Evolutionary conservation across 2,113 vertebrate genomes (phyloP).

Genomic region (Salvelinus sp.): DNA sequence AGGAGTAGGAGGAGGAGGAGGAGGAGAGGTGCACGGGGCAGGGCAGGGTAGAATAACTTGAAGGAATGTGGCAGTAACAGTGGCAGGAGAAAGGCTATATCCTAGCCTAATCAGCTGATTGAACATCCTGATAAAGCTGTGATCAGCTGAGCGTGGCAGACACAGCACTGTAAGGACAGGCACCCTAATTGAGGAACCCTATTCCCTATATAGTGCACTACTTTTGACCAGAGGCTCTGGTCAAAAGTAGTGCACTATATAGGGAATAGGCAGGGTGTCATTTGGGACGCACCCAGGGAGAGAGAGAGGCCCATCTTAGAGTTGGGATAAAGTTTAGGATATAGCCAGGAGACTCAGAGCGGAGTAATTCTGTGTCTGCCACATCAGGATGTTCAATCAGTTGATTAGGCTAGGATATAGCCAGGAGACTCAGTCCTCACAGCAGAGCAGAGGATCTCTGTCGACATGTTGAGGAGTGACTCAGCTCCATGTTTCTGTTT

Average conservation of each 20-base stretch:
- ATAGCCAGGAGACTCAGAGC: conserved; percentile 6
- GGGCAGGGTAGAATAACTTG: conserved; percentile 68
- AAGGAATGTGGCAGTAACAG: conserved; percentile 72
- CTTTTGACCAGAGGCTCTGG: no score
- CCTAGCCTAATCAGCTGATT: conserved; percentile 69
- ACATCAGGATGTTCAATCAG: no score
- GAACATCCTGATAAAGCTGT: conserved; percentile 56
- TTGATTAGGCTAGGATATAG: background rate
- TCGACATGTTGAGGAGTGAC: conserved; percentile 36
- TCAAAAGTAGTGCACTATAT: no score
- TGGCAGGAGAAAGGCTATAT: conserved; percentile 66
- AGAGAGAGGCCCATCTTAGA: background rate
- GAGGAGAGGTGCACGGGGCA: no score
- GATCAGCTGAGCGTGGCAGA: conserved; percentile 66
- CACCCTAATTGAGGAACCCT: no score
- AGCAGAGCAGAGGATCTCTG: conserved; percentile 39
- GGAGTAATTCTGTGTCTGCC: no score
- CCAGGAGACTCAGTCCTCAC: conserved; percentile 20
- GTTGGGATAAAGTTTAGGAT: conserved; percentile 30
- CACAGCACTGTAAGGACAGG: conserved; percentile 5
- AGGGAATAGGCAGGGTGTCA: no score
- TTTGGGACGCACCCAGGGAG: no score
- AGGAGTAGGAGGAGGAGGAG: conserved; percentile 6
- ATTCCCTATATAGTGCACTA: no score
- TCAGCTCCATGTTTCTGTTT: conserved; percentile 53